Evolutionary conservation across 2,797 vertebrate genomes (phyloP).

Genomic region (Gymnothorax javanicus): DNA sequence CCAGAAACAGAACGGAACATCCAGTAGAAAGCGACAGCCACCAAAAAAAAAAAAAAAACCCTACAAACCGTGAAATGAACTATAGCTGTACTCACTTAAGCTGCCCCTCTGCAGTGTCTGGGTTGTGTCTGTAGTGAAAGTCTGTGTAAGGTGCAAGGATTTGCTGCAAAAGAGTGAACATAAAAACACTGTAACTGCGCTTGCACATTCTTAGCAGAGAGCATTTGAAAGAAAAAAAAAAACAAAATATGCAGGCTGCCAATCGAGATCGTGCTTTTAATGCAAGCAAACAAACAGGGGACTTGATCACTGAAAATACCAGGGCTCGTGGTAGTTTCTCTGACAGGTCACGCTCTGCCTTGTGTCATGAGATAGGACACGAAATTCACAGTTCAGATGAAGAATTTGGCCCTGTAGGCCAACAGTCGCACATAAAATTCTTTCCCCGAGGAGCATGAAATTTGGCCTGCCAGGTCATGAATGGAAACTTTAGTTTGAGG

Average conservation of each 20-base stretch:
- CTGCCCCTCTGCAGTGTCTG: constrained; percentile 93
- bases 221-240: neutral
- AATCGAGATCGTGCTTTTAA: neutral
- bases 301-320: neutral
- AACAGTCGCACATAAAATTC: neutral
- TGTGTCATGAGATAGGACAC: neutral
- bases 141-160: constrained; percentile 98
- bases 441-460: neutral
- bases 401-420: neutral
- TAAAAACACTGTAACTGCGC: neutral
- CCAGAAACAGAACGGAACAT: neutral
- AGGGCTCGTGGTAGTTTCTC: neutral
- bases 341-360: neutral
- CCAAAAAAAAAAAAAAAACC: too few relatives aligned
- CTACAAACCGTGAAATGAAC: neutral
- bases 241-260: neutral
- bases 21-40: too few relatives aligned
- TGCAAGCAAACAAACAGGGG: neutral
- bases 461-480: neutral
- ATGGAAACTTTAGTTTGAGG: neutral
- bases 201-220: neutral
- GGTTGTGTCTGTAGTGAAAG: constrained; percentile 99
- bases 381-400: neutral
- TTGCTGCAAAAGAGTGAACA: constrained; percentile 74
- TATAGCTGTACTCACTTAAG: constrained; percentile 86